Evolutionary conservation across 2,888 invertebrate species (phyloP).

Genomic region (Eudemis profundana): DNA sequence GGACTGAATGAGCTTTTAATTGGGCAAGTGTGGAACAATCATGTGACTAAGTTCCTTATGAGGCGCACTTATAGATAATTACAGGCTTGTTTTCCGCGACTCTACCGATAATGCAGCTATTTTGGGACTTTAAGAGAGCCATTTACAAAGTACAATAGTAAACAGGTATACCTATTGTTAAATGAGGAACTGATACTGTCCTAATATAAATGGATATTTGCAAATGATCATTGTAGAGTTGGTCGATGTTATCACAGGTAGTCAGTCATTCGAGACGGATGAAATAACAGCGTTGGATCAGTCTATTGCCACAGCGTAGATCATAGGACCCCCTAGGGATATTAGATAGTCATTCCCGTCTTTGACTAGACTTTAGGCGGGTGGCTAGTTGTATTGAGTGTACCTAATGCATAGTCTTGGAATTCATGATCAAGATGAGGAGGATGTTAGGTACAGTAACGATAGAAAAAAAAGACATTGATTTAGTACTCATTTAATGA

Average conservation of each 20-base stretch:
- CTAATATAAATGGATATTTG: slow-evolving; percentile 15
- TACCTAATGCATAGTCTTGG: too few relatives aligned
- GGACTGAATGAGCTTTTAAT: slow-evolving; percentile 24
- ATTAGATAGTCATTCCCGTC: too few relatives aligned
- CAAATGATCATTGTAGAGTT: slow-evolving; percentile 11
- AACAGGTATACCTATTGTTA: not conserved
- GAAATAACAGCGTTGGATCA: slow-evolving; percentile 20
- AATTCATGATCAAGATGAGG: too few relatives aligned
- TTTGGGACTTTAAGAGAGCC: not conserved
- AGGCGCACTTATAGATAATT: not conserved
- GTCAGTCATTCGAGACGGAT: slow-evolving; percentile 15
- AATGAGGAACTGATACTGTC: slow-evolving; percentile 3
- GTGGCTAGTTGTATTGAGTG: too few relatives aligned
- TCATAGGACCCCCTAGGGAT: not conserved
- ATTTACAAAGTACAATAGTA: not conserved
- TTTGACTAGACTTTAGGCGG: too few relatives aligned
- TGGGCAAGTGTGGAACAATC: slow-evolving; percentile 14
- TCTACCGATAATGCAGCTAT: too few relatives aligned
- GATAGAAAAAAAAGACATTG: too few relatives aligned
- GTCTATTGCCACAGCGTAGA: slow-evolving; percentile 1
- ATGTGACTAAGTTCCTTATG: slow-evolving; percentile 5
- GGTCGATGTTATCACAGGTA: slow-evolving; percentile 17
- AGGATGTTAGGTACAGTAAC: too few relatives aligned
- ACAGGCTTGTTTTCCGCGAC: not conserved
- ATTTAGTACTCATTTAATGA: too few relatives aligned